A percentile compares a stretch with the other conserved stretches of the same genome.
Evolutionary conservation across 2,888 invertebrate genomes (phyloP).

Genomic region (Branchipolynoe longqiensis): DNA sequence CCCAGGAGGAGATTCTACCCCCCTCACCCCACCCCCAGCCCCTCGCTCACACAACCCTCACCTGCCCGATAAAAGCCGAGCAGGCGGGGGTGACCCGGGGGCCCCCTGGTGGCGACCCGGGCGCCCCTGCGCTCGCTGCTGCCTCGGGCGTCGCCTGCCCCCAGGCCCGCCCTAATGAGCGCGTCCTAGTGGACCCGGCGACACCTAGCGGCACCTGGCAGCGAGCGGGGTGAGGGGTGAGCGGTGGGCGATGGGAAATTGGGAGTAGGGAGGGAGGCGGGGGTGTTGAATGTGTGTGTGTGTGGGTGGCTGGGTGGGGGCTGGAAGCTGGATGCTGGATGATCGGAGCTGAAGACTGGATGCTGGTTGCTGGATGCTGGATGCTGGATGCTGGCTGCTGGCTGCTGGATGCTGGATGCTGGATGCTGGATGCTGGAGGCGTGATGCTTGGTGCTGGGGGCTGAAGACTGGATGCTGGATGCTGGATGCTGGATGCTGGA

Average conservation of each 20-base stretch:
- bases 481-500: too few relatives aligned
- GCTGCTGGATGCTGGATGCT: too few relatives aligned
- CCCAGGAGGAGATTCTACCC: slow-evolving; percentile 2
- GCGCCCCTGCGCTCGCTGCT: too few relatives aligned
- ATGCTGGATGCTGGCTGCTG: too few relatives aligned
- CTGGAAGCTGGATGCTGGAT: too few relatives aligned
- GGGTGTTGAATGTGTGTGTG: background rate
- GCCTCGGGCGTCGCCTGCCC: slow-evolving; percentile 14
- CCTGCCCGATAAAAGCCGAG: slow-evolving; percentile 20
- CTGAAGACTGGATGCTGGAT: too few relatives aligned
- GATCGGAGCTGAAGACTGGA: too few relatives aligned
- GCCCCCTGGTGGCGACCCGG: slow-evolving; percentile 3
- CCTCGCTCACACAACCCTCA: background rate
- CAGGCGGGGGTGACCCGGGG: too few relatives aligned
- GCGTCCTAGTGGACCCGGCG: slow-evolving; percentile 6
- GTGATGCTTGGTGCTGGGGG: too few relatives aligned
- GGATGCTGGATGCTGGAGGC: too few relatives aligned
- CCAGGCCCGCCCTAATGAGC: slow-evolving; percentile 38
- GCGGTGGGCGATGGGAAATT: background rate
- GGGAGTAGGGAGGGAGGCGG: background rate
- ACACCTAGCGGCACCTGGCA: slow-evolving; percentile 12
- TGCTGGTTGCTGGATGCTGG: too few relatives aligned
- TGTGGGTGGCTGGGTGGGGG: background rate
- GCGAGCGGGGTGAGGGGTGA: too few relatives aligned
- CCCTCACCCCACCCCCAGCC: background rate